phyloP scores from a whole-genome alignment of 2,797 vertebrate genomes.

The Helostoma temminkii region DNA sequence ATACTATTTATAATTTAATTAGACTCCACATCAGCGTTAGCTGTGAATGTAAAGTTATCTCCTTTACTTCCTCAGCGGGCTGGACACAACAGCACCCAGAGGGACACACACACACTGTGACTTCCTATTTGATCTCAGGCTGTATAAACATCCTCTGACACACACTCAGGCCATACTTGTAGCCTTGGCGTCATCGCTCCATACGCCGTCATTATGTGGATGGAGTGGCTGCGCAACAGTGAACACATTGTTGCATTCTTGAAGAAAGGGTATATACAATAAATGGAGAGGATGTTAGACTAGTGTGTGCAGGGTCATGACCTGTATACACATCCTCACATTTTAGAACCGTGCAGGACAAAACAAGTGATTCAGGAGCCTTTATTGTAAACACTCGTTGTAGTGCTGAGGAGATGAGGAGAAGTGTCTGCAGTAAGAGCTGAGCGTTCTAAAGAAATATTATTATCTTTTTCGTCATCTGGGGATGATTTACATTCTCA shows the following conservation, averaged over 20 bases:
- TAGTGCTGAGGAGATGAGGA: conserved; percentile 18
- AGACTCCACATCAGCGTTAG: not conserved
- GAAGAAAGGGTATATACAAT: not conserved
- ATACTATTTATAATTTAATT: conserved; percentile 7
- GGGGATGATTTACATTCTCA: conserved; percentile 30
- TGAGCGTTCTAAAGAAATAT: too few species aligned
- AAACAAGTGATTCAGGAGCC: conserved; percentile 20
- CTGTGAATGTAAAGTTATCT: conserved; percentile 1
- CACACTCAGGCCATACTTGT: conserved; percentile 33
- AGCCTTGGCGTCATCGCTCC: conserved; percentile 38
- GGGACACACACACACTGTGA: conserved; percentile 28
- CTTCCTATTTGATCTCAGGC: conserved; percentile 16
- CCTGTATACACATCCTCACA: conserved; percentile 1
- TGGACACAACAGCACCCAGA: conserved; percentile 17
- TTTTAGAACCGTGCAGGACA: not conserved
- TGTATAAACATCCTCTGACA: conserved; percentile 72
- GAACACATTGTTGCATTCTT: conserved; percentile 29
- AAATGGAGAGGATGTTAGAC: not conserved
- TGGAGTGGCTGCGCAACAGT: conserved; percentile 8
- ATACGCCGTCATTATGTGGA: conserved; percentile 41
- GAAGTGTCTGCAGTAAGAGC: conserved; percentile 20
- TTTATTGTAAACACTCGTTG: conserved; percentile 33
- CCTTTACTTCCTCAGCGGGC: conserved; percentile 1
- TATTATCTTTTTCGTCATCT: conserved; percentile 40
- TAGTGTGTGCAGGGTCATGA: not conserved